phyloP scores from a whole-genome alignment of 2,113 vertebrate species.

The Clarias batrachus region DNA sequence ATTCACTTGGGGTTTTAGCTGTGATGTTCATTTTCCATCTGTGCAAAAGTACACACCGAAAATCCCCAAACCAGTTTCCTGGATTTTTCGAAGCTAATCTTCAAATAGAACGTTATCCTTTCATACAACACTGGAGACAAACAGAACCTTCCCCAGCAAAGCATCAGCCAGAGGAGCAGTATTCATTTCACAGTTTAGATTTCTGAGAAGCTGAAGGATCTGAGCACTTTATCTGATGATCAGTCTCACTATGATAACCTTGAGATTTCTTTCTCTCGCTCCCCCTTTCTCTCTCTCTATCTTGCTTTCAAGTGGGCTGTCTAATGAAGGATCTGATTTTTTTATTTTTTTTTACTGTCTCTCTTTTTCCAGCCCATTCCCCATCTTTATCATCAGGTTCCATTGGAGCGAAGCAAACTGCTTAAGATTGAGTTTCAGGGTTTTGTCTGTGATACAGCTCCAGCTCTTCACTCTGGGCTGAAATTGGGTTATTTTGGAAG shows the following conservation, averaged over 20 bases:
- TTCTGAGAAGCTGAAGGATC: slow-evolving; percentile 49
- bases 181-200: slow-evolving; percentile 48
- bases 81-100: not conserved
- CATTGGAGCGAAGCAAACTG: slow-evolving; percentile 53
- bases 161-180: not conserved
- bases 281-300: slow-evolving; percentile 23
- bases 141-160: not conserved
- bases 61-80: not conserved
- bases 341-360: slow-evolving; percentile 47
- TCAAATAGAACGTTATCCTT: not conserved
- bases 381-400: slow-evolving; percentile 59
- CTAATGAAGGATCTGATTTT: slow-evolving; percentile 52
- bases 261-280: slow-evolving; percentile 19
- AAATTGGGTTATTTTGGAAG: slow-evolving; percentile 18
- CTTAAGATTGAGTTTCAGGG: slow-evolving; percentile 58
- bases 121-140: not conserved
- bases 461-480: not conserved
- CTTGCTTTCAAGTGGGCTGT: slow-evolving; percentile 43
- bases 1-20: not conserved
- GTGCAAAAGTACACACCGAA: not conserved
- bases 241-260: slow-evolving; percentile 63
- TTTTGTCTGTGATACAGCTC: slow-evolving; percentile 34
- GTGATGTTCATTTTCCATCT: not conserved
- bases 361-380: slow-evolving; percentile 62
- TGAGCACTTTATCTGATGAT: slow-evolving; percentile 54